A percentile compares a stretch with the other conserved stretches of the same genome.
Evolutionary conservation across 1,140 invertebrate species (phyloP).

Genomic region (Pseudachorutes palmiensis): DNA sequence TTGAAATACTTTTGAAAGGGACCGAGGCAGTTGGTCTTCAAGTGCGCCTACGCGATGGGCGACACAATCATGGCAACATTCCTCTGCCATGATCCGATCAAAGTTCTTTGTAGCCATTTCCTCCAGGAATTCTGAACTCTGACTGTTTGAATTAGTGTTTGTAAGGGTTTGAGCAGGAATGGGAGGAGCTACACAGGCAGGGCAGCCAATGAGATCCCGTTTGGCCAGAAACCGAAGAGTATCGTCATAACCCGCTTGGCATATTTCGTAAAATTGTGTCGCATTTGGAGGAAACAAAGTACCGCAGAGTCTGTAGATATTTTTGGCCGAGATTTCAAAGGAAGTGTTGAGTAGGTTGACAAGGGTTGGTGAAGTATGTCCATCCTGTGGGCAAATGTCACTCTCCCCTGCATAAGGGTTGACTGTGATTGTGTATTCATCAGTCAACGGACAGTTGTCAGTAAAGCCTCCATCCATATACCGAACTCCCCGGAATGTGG

Average conservation of each 20-base stretch:
- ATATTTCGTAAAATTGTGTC: conserved; percentile 82
- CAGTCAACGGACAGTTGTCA: conserved; percentile 86
- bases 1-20: conserved; percentile 75
- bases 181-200: conserved; percentile 73
- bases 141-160: no score
- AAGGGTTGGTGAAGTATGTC: conserved; percentile 34
- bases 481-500: conserved; percentile 74
- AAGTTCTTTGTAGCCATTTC: no score
- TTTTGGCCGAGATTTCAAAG: conserved; percentile 83
- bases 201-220: conserved; percentile 81
- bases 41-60: conserved; percentile 74
- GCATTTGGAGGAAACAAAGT: conserved; percentile 91
- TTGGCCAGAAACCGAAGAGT: conserved; percentile 82
- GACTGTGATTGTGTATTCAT: conserved; percentile 92
- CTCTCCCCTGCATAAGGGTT: conserved; percentile 95
- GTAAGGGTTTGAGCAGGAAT: no score
- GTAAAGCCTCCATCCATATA: conserved; percentile 88
- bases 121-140: no score
- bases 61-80: conserved; percentile 72
- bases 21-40: conserved; percentile 74
- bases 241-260: conserved; percentile 95
- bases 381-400: conserved; percentile 93
- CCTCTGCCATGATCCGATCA: conserved; percentile 47
- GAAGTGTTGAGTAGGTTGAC: conserved; percentile 78
- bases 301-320: conserved; percentile 80